Conservation (phyloP, 2,797 vertebrate species). For the Pteronotus mesoamericanus region DNA sequence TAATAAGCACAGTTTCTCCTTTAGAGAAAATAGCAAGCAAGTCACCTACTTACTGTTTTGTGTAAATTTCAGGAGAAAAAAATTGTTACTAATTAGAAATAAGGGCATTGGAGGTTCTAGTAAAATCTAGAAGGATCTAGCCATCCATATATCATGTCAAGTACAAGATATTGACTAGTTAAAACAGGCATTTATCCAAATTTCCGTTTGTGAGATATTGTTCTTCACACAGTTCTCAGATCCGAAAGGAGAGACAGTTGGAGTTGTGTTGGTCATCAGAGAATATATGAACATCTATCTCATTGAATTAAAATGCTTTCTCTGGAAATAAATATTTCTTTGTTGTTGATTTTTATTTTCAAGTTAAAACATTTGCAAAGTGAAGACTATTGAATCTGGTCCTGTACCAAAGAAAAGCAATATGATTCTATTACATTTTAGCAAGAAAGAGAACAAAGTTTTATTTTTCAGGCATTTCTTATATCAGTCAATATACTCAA, state of each 20-base stretch:
- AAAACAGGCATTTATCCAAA: neutral
- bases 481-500: neutral
- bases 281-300: neutral
- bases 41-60: neutral
- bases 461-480: neutral
- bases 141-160: neutral
- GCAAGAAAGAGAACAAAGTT: neutral
- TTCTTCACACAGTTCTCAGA: neutral
- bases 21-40: neutral
- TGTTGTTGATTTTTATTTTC: conserved; percentile 34
- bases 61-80: neutral
- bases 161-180: neutral
- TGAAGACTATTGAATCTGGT: neutral
- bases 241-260: neutral
- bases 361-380: neutral
- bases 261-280: conserved; percentile 4
- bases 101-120: neutral
- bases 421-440: neutral
- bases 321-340: neutral
- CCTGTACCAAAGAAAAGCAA: neutral
- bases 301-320: conserved; percentile 29
- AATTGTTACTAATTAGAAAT: neutral
- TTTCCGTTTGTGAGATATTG: neutral
- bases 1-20: neutral
- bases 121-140: too few species aligned